These are phyloP conservation scores for Dromiciops gliroides DNA, from an alignment of 2,113 vertebrate genomes.

Conservation along the genomic window DNA sequence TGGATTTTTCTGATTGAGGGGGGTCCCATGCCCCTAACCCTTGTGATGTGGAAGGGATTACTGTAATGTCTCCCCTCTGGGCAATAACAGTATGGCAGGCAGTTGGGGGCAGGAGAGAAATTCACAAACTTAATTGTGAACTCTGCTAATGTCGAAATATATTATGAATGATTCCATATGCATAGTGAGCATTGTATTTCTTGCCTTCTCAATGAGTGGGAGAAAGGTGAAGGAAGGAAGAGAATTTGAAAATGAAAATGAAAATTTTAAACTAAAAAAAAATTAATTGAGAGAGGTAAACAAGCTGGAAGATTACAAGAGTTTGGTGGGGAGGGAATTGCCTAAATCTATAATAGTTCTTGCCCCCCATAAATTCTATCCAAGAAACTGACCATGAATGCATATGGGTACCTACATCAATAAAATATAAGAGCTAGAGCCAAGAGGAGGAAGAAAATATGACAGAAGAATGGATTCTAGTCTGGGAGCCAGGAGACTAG, in stretches of 20 bases:
- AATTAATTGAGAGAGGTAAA: background rate
- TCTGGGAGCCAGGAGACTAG: background rate
- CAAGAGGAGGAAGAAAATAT: background rate
- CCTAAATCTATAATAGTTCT: background rate
- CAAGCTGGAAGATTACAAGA: background rate
- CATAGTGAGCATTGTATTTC: background rate
- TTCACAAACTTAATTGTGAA: background rate
- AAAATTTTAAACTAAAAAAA: background rate
- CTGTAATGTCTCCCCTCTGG: background rate
- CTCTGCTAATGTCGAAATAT: background rate
- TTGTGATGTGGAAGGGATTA: no score
- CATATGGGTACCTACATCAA: background rate
- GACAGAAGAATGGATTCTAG: background rate
- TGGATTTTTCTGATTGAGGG: no score
- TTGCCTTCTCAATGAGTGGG: background rate
- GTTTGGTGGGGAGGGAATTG: background rate
- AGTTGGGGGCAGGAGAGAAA: background rate
- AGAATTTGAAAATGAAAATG: background rate
- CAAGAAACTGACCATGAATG: background rate
- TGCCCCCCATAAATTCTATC: background rate
- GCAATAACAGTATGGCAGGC: background rate
- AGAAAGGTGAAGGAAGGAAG: background rate
- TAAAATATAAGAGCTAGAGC: background rate
- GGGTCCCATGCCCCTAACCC: no score
- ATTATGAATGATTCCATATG: background rate